Evolutionary conservation across 2,888 invertebrate genomes (phyloP).

Genomic region (Stenodera caucasica): DNA sequence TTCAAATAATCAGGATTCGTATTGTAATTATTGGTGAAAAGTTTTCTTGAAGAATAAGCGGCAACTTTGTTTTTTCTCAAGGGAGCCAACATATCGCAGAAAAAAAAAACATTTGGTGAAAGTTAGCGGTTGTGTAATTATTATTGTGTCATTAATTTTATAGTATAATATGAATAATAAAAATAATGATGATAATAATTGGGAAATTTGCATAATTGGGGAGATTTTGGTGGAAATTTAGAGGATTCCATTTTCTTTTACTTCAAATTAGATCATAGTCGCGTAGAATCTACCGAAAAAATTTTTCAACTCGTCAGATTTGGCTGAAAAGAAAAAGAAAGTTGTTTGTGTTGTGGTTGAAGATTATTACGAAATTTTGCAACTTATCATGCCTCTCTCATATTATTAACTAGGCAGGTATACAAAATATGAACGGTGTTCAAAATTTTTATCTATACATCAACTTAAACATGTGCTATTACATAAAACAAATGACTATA

Average conservation of each 20-base stretch:
- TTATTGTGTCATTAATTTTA: constrained; percentile 28
- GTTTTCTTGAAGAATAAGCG: no score
- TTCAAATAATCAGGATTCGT: constrained; percentile 7
- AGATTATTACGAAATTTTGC: constrained; percentile 32
- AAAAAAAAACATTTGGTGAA: constrained; percentile 33
- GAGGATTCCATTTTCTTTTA: no score
- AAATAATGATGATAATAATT: neutral
- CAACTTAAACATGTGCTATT: constrained; percentile 29
- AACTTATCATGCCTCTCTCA: constrained; percentile 33
- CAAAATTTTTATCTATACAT: constrained; percentile 20
- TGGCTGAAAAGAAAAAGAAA: constrained; percentile 32
- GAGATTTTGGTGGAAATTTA: constrained; percentile 17
- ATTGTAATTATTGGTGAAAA: no score
- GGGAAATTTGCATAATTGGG: constrained; percentile 2
- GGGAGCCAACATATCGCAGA: no score
- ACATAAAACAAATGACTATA: constrained; percentile 27
- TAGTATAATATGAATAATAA: neutral
- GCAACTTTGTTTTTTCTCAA: no score
- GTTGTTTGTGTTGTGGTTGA: constrained; percentile 23
- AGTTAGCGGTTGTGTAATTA: constrained; percentile 29
- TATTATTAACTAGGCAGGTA: neutral
- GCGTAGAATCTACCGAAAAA: no score
- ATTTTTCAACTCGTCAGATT: constrained; percentile 4
- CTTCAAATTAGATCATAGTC: no score
- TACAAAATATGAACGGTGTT: constrained; percentile 25